These are phyloP conservation scores for Oxyscelio sp. DNA, from an alignment of 2,888 invertebrate species.

Conservation along the genomic window DNA sequence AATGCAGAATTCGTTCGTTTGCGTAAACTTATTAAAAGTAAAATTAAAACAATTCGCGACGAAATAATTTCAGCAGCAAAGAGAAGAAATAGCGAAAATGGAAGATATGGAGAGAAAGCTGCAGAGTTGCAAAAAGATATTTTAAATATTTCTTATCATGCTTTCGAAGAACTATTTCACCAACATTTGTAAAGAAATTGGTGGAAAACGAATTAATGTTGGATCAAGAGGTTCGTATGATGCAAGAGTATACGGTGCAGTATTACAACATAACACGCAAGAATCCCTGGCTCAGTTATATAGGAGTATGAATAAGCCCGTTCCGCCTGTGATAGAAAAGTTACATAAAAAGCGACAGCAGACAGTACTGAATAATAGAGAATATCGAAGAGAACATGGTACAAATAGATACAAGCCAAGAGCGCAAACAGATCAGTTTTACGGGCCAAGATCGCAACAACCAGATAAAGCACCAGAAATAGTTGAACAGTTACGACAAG, in stretches of 20 bases:
- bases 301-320: not conserved
- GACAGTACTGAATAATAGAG: not conserved
- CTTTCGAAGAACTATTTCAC: slow-evolving; percentile 68
- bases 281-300: not conserved
- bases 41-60: too few species aligned
- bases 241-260: slow-evolving; percentile 4
- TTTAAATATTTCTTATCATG: slow-evolving; percentile 53
- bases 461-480: too few species aligned
- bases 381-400: too few species aligned
- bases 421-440: too few species aligned
- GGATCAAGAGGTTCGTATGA: slow-evolving; percentile 10
- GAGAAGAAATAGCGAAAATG: not conserved
- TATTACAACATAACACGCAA: slow-evolving; percentile 16
- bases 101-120: too few species aligned
- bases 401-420: too few species aligned
- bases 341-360: not conserved
- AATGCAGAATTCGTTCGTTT: not conserved
- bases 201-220: slow-evolving; percentile 1
- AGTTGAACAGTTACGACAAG: too few species aligned
- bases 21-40: not conserved
- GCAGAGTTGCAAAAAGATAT: slow-evolving; percentile 59
- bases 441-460: not conserved
- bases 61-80: too few species aligned
- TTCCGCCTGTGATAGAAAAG: too few species aligned
- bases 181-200: slow-evolving; percentile 14